A percentile compares a stretch with the other conserved stretches of the same genome.
phyloP scores from a whole-genome alignment of 1,140 invertebrate genomes.

The Planococcus citri region DNA sequence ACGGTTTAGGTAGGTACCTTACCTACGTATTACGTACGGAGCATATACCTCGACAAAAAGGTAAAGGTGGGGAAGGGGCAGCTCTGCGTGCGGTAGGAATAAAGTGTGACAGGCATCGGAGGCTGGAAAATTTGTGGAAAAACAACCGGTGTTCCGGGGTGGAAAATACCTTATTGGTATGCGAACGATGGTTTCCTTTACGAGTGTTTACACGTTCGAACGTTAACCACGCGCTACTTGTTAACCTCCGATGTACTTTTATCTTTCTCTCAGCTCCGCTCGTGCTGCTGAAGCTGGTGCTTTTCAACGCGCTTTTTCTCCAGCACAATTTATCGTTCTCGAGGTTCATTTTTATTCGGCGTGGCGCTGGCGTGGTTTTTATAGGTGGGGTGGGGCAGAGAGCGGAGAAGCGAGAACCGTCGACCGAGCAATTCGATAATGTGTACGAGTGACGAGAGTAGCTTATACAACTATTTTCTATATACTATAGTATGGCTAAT shows the following conservation, averaged over 20 bases:
- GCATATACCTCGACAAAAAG: too few relatives aligned
- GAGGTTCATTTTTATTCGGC: background rate
- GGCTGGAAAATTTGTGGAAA: slow-evolving; percentile 19
- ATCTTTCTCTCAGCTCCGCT: background rate
- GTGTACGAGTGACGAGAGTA: too few relatives aligned
- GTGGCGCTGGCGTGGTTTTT: background rate
- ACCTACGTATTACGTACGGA: too few relatives aligned
- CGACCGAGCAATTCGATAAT: too few relatives aligned
- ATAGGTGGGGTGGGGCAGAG: too few relatives aligned
- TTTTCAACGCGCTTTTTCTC: background rate
- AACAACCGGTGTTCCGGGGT: background rate
- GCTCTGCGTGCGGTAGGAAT: too few relatives aligned
- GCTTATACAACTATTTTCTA: too few relatives aligned
- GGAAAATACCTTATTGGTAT: slow-evolving; percentile 15
- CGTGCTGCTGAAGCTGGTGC: background rate
- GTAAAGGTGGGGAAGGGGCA: background rate
- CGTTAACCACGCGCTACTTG: slow-evolving; percentile 17
- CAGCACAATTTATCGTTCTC: background rate
- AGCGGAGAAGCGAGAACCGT: background rate
- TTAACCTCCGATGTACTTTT: slow-evolving; percentile 12
- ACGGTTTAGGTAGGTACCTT: too few relatives aligned
- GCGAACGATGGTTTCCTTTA: slow-evolving; percentile 10
- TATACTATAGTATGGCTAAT: too few relatives aligned
- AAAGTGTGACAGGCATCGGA: slow-evolving; percentile 17
- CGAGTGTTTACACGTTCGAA: slow-evolving; percentile 18